Base-by-base conservation (phyloP, 2,797 vertebrate species). In the Alosa sapidissima region DNA sequence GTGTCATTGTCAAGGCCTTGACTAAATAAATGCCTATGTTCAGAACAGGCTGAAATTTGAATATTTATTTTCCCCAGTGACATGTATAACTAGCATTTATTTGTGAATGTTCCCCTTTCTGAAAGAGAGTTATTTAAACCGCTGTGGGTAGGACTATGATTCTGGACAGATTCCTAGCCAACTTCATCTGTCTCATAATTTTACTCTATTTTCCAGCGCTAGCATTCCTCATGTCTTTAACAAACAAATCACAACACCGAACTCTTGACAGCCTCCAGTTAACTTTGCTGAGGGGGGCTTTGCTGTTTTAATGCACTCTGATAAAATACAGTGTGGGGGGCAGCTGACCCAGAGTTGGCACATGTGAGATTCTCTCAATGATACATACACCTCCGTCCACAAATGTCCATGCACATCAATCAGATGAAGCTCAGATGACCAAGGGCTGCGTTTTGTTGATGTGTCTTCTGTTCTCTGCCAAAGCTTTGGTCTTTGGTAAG, bases 231-330 rank as follows among this genome's bases (percentile, higher is more conserved):
- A 85, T 81, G 89, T 93, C 91, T 88, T 88, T 88, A 88, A 93
- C 91, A 92, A 93, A 94, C 90, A 93, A 90, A 92, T 89, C 87
- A 60, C 89, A 92, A 54, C 52, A 81, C 87, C 89, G 84, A 72
- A 83, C 81, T 88, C 87, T 92, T 65, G 88, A 85, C 88, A 81
- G 33, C 28, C 24, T 84, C 82, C 65, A 72, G 47, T 52, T 19
- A 7, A 14, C 41, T 78, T 78, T 78, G 36, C n/a, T 62, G 58
- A 7, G 21, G 5, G 16, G 16, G 16, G 36, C 45, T 78, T 78
- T 78, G 72, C 16, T 19, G 41, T 78, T 41, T 36, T 75, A 41
- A 47, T 21, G 72, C 41, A 19, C 72, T 78, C 13, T 7, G 24
- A 21, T 78, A 45, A 78, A 45, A 41, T 47, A 2, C 6, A 19